Evolutionary conservation across 2,888 invertebrate species (phyloP).

Genomic region (Diaphora mendica): DNA sequence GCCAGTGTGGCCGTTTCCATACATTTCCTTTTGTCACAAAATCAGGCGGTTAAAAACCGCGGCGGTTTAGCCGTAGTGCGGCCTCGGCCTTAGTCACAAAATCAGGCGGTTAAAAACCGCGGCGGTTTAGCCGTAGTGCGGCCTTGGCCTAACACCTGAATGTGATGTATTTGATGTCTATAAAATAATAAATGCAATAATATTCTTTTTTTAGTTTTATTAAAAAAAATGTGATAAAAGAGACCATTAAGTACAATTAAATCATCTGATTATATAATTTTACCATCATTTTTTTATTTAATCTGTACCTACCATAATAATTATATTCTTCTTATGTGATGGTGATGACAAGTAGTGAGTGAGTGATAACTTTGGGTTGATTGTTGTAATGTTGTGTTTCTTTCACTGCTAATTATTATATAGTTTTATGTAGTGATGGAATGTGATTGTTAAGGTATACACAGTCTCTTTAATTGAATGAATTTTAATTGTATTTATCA

Average conservation of each 20-base stretch:
- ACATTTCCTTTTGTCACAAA: no score
- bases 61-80: no score
- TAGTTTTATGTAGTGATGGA: slow-evolving; percentile 20
- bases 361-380: slow-evolving; percentile 32
- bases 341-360: slow-evolving; percentile 12
- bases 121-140: no score
- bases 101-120: no score
- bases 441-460: slow-evolving; percentile 24
- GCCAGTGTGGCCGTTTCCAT: no score
- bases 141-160: no score
- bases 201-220: background rate
- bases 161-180: no score
- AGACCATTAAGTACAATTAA: background rate
- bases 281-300: background rate
- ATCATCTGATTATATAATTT: background rate
- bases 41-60: no score
- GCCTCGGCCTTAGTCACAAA: no score
- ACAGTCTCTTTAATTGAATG: slow-evolving; percentile 26
- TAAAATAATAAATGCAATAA: no score
- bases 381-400: slow-evolving; percentile 29
- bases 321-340: slow-evolving; percentile 7
- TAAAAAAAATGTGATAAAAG: background rate
- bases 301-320: slow-evolving; percentile 9
- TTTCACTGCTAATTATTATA: slow-evolving; percentile 14
- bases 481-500: slow-evolving; percentile 28